Base-by-base conservation (phyloP, 2,113 vertebrate species). In the Crotalus tigris region DNA sequence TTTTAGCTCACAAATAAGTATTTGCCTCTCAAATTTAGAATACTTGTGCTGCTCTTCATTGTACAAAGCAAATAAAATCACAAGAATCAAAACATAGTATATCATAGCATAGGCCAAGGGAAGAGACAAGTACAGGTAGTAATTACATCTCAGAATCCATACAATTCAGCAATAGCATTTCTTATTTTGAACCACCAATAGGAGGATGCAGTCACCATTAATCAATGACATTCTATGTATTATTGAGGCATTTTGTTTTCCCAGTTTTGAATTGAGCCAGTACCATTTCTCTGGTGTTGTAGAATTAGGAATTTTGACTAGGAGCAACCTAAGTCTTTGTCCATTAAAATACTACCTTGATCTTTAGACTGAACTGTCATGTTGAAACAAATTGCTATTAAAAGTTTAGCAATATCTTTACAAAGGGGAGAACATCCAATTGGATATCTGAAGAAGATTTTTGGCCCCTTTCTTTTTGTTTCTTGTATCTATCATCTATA, bases 311-410 rank as follows among this genome's bases (percentile, higher is more conserved):
- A 33, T 92, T 26, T 88, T 75, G 61, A 85, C 44, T 61, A 39
- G 26, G 51, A 85, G 69, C 24, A 90, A 90, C 29, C 12, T 51
- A 17, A 49, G 24, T 24, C 9, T 87, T 51, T 88, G 33, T 88
- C 39, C 94, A 29, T 75, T 75, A 49, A 33, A 94, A 26, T 95
- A 51, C 39, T 39, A 23, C 88, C 94, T 55, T 89, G 87, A 95
- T 92, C 94, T 89, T n/a, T 94, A 44, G 91, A 89, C 89, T 94
- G 93, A 94, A 86, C 89, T 33, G 90, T 49, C 5, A 75, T 23
- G 58, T 91, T 88, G 94, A 94, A 96, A 94, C 55, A 91, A 93
- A 96, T 94, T 89, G 61, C 24, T n/a, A n/a, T 69, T 69, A 69
- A 69, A 69, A n/a, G 61, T 69, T 69, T 69, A 69, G 29, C 61